Conservation (phyloP, 2,797 vertebrate species). For the Myioborus melanocephalus region DNA sequence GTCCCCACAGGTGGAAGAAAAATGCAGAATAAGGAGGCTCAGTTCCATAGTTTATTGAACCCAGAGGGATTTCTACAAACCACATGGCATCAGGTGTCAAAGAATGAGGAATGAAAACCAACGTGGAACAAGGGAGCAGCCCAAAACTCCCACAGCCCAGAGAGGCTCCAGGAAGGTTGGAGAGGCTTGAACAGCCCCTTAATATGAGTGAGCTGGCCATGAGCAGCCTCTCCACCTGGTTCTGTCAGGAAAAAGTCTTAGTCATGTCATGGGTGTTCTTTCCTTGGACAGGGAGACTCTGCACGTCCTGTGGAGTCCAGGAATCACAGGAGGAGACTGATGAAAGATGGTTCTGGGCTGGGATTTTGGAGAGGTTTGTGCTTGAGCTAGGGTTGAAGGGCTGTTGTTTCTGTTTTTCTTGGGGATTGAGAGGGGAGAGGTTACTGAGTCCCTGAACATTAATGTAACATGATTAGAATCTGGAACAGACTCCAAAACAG, state of each 20-base stretch:
- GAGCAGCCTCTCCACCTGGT: not conserved
- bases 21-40: not conserved
- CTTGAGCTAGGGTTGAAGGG: not conserved
- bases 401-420: not conserved
- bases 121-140: not conserved
- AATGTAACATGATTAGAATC: not conserved
- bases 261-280: not conserved
- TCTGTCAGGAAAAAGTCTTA: not conserved
- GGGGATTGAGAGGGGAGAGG: not conserved
- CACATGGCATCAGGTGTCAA: conserved; percentile 11
- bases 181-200: not conserved
- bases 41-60: not conserved
- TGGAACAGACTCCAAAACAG: not conserved
- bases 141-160: not conserved
- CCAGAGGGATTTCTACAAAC: not conserved
- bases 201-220: not conserved
- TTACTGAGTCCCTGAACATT: not conserved
- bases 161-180: not conserved
- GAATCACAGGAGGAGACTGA: rapidly evolving
- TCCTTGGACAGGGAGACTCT: not conserved
- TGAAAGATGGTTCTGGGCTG: not conserved
- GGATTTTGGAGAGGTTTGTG: not conserved
- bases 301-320: not conserved
- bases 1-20: not conserved
- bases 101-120: not conserved